Percentiles rank a stretch among this genome's conserved stretches.
These are phyloP conservation scores for Chinchilla lanigera DNA, from an alignment of 2,113 vertebrate genomes.

Conservation along the genomic window DNA sequence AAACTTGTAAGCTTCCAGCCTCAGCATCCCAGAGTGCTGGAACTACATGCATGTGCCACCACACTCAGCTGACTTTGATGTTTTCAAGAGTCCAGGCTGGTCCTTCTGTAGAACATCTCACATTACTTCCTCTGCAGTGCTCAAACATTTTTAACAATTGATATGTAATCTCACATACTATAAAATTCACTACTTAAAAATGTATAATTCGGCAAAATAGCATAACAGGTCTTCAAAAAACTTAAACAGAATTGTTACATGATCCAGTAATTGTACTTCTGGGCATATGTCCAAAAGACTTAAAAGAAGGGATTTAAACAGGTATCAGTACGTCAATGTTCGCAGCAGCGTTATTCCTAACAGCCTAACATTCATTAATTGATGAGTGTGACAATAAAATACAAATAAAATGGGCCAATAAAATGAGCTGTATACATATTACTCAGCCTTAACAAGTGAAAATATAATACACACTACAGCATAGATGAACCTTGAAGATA, in stretches of 20 bases:
- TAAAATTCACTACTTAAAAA: neutral
- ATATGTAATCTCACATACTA: neutral
- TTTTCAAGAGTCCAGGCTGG: neutral
- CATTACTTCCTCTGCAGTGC: neutral
- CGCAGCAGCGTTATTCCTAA: neutral
- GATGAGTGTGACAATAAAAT: neutral
- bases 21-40: neutral
- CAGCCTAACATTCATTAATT: neutral
- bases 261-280: neutral
- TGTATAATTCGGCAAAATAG: neutral
- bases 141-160: neutral
- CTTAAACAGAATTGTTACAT: neutral
- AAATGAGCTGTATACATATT: neutral
- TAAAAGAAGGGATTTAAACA: neutral
- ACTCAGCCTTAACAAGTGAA: neutral
- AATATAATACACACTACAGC: neutral
- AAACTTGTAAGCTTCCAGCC: neutral
- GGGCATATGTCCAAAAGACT: neutral
- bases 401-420: neutral
- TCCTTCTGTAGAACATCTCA: neutral
- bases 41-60: neutral
- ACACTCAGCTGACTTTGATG: neutral
- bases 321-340: neutral
- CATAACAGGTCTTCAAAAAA: neutral
- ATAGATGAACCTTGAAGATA: neutral